Evolutionary conservation across 1,140 invertebrate species (phyloP).

Genomic region (Eueides isabella): DNA sequence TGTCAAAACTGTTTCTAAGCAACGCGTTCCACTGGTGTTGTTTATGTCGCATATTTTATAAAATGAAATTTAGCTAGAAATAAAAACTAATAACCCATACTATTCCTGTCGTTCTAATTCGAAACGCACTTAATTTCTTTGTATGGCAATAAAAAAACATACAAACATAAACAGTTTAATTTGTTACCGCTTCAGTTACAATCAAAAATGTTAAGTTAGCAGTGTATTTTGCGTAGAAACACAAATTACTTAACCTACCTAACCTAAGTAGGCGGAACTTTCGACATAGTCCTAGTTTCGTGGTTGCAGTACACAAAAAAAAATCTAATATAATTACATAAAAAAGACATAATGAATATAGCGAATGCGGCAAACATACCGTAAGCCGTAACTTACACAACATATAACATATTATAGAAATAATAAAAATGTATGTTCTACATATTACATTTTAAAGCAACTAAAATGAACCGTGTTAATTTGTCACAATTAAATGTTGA

Average conservation of each 20-base stretch:
- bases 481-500: neutral
- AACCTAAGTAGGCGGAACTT: conserved; percentile 69
- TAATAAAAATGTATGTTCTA: neutral
- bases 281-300: conserved; percentile 69
- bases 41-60: too few relatives aligned
- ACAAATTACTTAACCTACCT: too few relatives aligned
- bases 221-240: conserved; percentile 9
- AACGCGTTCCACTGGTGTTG: too few relatives aligned
- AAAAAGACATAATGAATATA: neutral
- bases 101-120: too few relatives aligned
- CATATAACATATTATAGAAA: neutral
- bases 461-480: neutral
- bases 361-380: neutral
- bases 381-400: too few relatives aligned
- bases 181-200: neutral
- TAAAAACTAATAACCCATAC: too few relatives aligned
- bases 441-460: neutral
- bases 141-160: too few relatives aligned
- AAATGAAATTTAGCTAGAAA: too few relatives aligned
- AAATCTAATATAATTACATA: neutral
- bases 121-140: too few relatives aligned
- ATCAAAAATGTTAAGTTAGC: neutral
- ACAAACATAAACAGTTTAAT: neutral
- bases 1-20: too few relatives aligned
- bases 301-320: conserved; percentile 38